Percentiles rank a stretch among this genome's conserved stretches.
Conservation (phyloP, 2,113 vertebrate species). For the Gobiocypris rarus region DNA sequence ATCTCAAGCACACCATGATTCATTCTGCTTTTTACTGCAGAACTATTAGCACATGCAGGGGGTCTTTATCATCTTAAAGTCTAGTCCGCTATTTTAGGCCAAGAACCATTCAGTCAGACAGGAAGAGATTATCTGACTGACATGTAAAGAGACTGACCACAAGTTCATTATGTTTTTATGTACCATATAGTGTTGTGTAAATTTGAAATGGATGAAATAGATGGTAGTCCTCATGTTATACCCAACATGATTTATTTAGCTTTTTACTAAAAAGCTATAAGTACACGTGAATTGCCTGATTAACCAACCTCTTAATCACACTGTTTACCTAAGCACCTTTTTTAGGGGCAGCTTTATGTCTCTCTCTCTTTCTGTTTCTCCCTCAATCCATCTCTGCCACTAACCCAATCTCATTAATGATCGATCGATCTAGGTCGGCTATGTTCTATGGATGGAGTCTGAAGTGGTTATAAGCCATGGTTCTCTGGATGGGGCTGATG, state of each 20-base stretch:
- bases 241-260: background rate
- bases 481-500: conserved; percentile 33
- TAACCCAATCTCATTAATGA: conserved; percentile 42
- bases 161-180: background rate
- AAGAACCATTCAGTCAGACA: background rate
- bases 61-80: background rate
- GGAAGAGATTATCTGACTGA: background rate
- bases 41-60: background rate
- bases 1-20: conserved; percentile 6
- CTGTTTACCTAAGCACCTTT: conserved; percentile 28
- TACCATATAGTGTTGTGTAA: background rate
- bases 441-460: conserved; percentile 16
- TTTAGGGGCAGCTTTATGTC: conserved; percentile 39
- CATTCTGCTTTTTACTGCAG: background rate
- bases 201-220: background rate
- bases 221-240: background rate
- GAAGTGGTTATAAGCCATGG: background rate
- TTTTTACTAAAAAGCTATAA: conserved; percentile 19
- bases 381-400: conserved; percentile 32
- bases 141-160: background rate
- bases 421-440: conserved; percentile 4
- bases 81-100: background rate
- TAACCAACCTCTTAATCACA: conserved; percentile 27
- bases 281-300: background rate
- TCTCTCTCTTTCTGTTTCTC: conserved; percentile 10